These are phyloP conservation scores for Erynnis tages DNA, from an alignment of 2,888 invertebrate genomes.

Conservation along the genomic window DNA sequence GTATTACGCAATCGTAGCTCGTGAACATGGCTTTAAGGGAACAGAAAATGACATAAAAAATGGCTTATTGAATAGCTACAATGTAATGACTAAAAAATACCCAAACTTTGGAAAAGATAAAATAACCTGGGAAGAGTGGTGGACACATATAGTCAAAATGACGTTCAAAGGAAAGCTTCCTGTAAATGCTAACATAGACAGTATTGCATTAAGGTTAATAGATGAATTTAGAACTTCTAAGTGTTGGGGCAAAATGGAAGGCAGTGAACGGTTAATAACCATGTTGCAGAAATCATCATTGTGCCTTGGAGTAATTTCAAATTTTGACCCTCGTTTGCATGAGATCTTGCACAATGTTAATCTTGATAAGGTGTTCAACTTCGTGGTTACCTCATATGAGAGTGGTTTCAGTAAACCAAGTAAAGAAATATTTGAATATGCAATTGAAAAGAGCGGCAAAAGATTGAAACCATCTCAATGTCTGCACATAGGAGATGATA, in stretches of 20 bases:
- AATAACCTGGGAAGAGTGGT: constrained; percentile 92
- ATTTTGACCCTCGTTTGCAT: constrained; percentile 91
- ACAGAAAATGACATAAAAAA: constrained; percentile 76
- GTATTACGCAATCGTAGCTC: constrained; percentile 87
- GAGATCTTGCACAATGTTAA: constrained; percentile 84
- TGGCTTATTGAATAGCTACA: constrained; percentile 85
- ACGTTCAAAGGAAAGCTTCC: constrained; percentile 82
- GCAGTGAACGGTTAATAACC: constrained; percentile 84
- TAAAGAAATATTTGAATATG: constrained; percentile 85
- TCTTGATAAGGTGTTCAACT: constrained; percentile 88
- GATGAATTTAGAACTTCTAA: constrained; percentile 85
- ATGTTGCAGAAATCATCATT: constrained; percentile 74
- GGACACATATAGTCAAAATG: constrained; percentile 85
- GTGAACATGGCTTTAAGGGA: constrained; percentile 84
- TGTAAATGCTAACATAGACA: constrained; percentile 41
- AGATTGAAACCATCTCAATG: constrained; percentile 82
- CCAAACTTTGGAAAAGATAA: constrained; percentile 90
- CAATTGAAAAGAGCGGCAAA: constrained; percentile 68
- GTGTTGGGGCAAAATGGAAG: constrained; percentile 87
- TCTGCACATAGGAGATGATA: constrained; percentile 91
- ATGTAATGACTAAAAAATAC: constrained; percentile 83
- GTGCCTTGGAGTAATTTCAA: constrained; percentile 90
- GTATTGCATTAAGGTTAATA: constrained; percentile 83
- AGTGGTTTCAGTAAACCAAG: constrained; percentile 89
- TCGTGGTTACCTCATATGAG: constrained; percentile 90